Evolutionary conservation across 2,797 vertebrate species (phyloP).

Genomic region (Sardinella longiceps): DNA sequence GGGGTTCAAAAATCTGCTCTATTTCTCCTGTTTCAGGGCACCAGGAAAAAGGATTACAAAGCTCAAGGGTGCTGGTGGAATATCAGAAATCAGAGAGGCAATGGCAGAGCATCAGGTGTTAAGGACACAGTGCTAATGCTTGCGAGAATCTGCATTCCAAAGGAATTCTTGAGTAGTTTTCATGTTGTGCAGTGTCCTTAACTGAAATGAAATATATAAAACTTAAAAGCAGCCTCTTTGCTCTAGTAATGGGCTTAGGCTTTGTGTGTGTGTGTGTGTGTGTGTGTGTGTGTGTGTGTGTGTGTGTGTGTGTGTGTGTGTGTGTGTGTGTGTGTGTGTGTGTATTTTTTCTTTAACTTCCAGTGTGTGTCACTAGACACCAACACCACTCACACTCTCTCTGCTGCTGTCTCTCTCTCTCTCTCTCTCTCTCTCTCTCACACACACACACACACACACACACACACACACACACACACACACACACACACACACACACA

Average conservation of each 20-base stretch:
- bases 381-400: no score
- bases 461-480: no score
- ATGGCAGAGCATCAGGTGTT: background rate
- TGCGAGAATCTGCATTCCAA: background rate
- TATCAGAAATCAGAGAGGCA: background rate
- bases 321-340: background rate
- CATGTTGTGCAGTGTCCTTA: slow-evolving; percentile 4
- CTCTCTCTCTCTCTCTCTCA: no score
- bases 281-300: background rate
- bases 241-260: slow-evolving; percentile 9
- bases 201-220: slow-evolving; percentile 7
- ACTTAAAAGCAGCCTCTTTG: background rate
- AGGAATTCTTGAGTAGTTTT: background rate
- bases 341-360: background rate
- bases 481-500: background rate
- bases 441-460: no score
- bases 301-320: background rate
- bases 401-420: no score
- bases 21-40: slow-evolving; percentile 19
- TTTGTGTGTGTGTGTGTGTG: background rate
- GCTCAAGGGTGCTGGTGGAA: background rate
- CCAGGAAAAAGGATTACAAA: slow-evolving; percentile 10
- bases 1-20: slow-evolving; percentile 64
- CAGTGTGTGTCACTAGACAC: slow-evolving; percentile 16
- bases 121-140: background rate